These are phyloP conservation scores for Mesoclemmys tuberculata DNA, from an alignment of 2,113 vertebrate genomes.

Conservation along the genomic window DNA sequence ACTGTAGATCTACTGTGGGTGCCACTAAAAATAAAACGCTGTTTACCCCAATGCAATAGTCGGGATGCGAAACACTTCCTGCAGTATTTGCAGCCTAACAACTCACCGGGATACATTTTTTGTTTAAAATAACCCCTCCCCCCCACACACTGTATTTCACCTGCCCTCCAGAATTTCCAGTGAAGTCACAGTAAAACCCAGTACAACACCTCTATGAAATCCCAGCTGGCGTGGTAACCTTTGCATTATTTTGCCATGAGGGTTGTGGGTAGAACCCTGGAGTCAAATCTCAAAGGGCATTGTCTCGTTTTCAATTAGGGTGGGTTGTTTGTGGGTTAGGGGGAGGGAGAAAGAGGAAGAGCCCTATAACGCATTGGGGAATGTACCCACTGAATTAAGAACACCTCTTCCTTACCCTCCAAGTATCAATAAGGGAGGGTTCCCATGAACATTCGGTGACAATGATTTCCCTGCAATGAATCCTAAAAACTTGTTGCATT, in stretches of 20 bases:
- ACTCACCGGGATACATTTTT: not conserved
- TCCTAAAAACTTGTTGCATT: not conserved
- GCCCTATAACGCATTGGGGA: not conserved
- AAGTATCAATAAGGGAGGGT: not conserved
- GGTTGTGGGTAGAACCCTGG: not conserved
- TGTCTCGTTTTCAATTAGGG: not conserved
- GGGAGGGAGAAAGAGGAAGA: slow-evolving; percentile 12
- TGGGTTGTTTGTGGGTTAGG: not conserved
- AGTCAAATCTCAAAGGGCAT: not conserved
- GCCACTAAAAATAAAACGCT: not conserved
- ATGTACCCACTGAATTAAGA: not conserved
- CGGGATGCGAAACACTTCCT: slow-evolving; percentile 9
- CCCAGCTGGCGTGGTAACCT: not conserved
- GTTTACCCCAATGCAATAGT: not conserved
- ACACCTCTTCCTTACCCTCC: not conserved
- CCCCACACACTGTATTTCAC: not conserved
- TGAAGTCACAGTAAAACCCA: not conserved
- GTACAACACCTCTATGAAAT: not conserved
- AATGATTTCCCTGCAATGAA: not conserved
- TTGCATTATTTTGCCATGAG: not conserved
- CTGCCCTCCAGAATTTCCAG: not conserved
- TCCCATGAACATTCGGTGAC: not conserved
- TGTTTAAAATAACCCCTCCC: not conserved
- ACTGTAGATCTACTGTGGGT: not conserved
- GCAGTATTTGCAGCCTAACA: not conserved